phyloP scores from a whole-genome alignment of 2,113 vertebrate species.

The Anas platyrhynchos region DNA sequence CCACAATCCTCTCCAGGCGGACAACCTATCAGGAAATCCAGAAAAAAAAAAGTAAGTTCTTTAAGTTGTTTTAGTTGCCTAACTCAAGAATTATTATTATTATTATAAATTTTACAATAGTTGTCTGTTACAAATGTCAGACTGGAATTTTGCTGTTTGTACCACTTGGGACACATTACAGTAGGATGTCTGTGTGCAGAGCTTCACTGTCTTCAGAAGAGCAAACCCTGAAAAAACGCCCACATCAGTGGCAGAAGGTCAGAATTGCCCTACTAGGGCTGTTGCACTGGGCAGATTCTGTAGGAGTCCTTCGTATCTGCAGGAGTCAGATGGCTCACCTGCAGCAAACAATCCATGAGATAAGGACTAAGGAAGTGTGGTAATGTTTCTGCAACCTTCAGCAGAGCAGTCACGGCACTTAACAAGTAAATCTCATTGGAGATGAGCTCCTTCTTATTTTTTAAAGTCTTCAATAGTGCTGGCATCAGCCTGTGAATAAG shows the following conservation, averaged over 20 bases:
- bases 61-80: too few species aligned
- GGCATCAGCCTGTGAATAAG: constrained; percentile 88
- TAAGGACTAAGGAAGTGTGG: constrained; percentile 95
- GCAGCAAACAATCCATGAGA: constrained; percentile 80
- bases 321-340: constrained; percentile 73
- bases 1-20: constrained; percentile 79
- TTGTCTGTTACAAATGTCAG: background rate
- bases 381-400: constrained; percentile 88
- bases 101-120: background rate
- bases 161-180: background rate
- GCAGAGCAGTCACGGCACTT: constrained; percentile 89
- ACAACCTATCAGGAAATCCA: constrained; percentile 78
- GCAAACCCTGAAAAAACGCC: background rate
- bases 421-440: constrained; percentile 89
- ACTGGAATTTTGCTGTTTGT: background rate
- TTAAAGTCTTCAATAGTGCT: constrained; percentile 79
- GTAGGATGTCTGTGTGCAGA: background rate
- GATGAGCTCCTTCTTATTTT: constrained; percentile 80
- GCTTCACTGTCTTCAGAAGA: background rate
- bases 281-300: background rate
- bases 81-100: background rate
- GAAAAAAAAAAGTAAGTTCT: background rate
- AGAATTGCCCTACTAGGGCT: background rate
- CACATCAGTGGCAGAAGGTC: background rate
- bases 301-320: background rate